A percentile compares a stretch with the other conserved stretches of the same genome.
Conservation (phyloP, 2,797 vertebrate genomes). For the Anniella stebbinsi region DNA sequence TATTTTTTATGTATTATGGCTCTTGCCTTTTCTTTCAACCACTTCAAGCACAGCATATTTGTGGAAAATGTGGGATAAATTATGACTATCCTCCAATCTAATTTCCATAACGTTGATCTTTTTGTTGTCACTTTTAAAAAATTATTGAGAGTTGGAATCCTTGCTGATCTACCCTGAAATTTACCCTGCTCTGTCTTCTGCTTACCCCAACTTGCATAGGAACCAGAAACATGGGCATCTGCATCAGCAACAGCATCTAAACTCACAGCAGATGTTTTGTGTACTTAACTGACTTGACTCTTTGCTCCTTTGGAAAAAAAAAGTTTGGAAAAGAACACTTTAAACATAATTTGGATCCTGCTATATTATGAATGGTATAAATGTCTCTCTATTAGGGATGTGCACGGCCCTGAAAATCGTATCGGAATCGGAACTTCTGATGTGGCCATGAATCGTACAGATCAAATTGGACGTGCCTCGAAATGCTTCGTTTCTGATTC, state of each 20-base stretch:
- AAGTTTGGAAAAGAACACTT: constrained; percentile 33
- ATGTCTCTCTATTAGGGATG: background rate
- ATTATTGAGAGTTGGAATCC: too few relatives aligned
- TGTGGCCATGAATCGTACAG: too few relatives aligned
- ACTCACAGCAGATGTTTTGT: background rate
- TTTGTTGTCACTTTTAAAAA: too few relatives aligned
- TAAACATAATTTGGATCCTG: background rate
- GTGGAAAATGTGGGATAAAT: background rate
- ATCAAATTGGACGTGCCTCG: too few relatives aligned
- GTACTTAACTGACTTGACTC: background rate
- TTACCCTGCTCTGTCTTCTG: too few relatives aligned
- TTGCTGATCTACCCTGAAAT: too few relatives aligned
- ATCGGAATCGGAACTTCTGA: too few relatives aligned
- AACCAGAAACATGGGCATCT: constrained; percentile 5
- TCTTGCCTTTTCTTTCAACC: background rate
- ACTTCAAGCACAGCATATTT: background rate
- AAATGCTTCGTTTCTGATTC: too few relatives aligned
- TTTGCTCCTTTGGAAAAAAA: constrained; percentile 22
- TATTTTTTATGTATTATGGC: background rate
- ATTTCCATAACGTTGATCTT: background rate
- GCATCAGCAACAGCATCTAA: background rate
- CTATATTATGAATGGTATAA: background rate
- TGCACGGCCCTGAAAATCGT: too few relatives aligned
- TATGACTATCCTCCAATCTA: background rate
- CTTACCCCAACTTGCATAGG: background rate